A percentile compares a stretch with the other conserved stretches of the same genome.
Evolutionary conservation across 2,797 vertebrate species (phyloP).

Genomic region (Pantherophis alleghaniensis): DNA sequence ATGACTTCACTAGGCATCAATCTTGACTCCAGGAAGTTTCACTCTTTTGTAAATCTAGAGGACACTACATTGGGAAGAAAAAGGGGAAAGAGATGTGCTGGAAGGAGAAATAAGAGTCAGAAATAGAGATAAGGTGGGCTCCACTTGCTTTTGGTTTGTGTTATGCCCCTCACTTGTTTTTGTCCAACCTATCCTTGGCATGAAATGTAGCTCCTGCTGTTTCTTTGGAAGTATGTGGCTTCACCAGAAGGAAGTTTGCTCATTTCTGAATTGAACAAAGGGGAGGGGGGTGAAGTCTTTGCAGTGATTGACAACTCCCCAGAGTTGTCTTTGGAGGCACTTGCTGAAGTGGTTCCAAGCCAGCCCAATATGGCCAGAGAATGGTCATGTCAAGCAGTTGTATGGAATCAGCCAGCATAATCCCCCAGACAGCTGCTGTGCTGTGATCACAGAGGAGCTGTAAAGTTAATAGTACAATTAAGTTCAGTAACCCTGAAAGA

Average conservation of each 20-base stretch:
- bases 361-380: background rate
- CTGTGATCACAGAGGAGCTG: constrained; percentile 22
- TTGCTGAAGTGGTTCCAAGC: background rate
- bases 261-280: background rate
- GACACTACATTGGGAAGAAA: no score
- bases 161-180: background rate
- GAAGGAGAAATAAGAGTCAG: background rate
- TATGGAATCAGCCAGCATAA: constrained; percentile 2
- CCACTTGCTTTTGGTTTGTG: background rate
- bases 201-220: background rate
- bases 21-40: background rate
- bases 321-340: background rate
- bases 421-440: background rate
- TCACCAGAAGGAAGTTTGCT: background rate
- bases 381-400: constrained; percentile 9
- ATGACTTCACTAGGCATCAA: background rate
- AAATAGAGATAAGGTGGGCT: background rate
- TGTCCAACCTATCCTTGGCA: background rate
- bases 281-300: background rate
- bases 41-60: background rate
- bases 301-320: background rate
- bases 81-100: background rate
- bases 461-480: constrained; percentile 27
- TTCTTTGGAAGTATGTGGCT: background rate
- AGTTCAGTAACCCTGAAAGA: constrained; percentile 36